phyloP scores from a whole-genome alignment of 2,113 vertebrate species.

The Phalacrocorax pelagicus region DNA sequence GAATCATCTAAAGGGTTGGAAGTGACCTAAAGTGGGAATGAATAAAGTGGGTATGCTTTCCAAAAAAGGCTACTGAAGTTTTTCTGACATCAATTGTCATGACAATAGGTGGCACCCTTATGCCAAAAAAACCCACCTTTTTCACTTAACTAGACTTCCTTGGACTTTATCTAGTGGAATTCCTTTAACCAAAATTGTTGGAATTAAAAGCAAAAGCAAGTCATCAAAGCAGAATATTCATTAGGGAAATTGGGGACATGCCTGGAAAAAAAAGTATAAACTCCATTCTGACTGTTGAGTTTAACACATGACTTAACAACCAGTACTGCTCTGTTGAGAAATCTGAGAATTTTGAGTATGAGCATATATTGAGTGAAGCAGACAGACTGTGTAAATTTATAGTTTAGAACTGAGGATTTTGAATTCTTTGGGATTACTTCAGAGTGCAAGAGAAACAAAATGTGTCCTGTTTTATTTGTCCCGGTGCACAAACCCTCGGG shows the following conservation, averaged over 20 bases:
- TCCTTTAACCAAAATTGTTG: neutral
- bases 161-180: neutral
- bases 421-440: neutral
- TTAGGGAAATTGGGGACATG: neutral
- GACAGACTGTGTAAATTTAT: neutral
- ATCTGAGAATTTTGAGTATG: neutral
- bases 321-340: neutral
- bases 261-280: neutral
- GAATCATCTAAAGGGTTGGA: neutral
- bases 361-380: neutral
- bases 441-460: neutral
- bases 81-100: neutral
- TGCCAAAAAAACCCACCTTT: slow-evolving; percentile 19
- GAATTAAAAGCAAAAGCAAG: neutral
- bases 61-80: neutral
- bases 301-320: neutral
- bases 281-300: neutral
- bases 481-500: neutral
- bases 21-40: neutral
- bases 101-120: slow-evolving; percentile 56
- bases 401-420: neutral
- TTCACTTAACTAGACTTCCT: neutral
- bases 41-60: neutral
- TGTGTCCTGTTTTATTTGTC: neutral
- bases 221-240: neutral